These are phyloP conservation scores for Pollenia labialis DNA, from an alignment of 2,888 invertebrate species.

Conservation along the genomic window DNA sequence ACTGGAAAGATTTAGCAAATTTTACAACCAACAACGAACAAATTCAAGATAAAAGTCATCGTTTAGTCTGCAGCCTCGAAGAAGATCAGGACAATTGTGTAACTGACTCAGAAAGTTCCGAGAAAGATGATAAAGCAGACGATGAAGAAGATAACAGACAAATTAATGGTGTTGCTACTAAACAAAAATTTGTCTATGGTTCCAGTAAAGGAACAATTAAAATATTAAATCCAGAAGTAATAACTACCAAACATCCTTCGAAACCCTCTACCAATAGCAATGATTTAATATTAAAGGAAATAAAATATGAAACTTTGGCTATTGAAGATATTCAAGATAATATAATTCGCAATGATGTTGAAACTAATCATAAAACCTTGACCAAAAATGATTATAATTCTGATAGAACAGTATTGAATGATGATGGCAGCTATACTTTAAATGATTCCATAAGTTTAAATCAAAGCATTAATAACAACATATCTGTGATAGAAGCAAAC, in stretches of 20 bases:
- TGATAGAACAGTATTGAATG: slow-evolving; percentile 39
- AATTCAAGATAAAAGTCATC: slow-evolving; percentile 78
- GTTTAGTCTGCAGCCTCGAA: slow-evolving; percentile 77
- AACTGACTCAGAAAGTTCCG: slow-evolving; percentile 60
- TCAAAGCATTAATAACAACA: slow-evolving; percentile 45
- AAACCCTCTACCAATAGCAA: slow-evolving; percentile 67
- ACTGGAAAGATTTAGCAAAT: slow-evolving; percentile 36
- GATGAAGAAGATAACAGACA: slow-evolving; percentile 64
- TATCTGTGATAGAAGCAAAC: slow-evolving; percentile 55
- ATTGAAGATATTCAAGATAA: slow-evolving; percentile 72
- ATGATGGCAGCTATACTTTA: slow-evolving; percentile 64
- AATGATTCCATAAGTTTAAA: slow-evolving; percentile 62
- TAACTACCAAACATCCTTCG: slow-evolving; percentile 79
- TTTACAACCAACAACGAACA: slow-evolving; percentile 74
- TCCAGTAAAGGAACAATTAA: slow-evolving; percentile 82
- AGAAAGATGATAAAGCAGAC: slow-evolving; percentile 25
- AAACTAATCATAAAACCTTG: background rate
- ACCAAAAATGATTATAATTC: slow-evolving; percentile 8
- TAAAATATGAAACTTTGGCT: slow-evolving; percentile 77
- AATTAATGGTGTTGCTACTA: slow-evolving; percentile 66
- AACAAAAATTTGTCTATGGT: slow-evolving; percentile 80
- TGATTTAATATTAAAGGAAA: slow-evolving; percentile 80
- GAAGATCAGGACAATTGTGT: slow-evolving; percentile 54
- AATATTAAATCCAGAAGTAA: slow-evolving; percentile 82
- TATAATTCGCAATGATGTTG: background rate